These are phyloP conservation scores for Drosophila ananassae DNA, from an alignment of 1,140 invertebrate genomes.

Conservation along the genomic window DNA sequence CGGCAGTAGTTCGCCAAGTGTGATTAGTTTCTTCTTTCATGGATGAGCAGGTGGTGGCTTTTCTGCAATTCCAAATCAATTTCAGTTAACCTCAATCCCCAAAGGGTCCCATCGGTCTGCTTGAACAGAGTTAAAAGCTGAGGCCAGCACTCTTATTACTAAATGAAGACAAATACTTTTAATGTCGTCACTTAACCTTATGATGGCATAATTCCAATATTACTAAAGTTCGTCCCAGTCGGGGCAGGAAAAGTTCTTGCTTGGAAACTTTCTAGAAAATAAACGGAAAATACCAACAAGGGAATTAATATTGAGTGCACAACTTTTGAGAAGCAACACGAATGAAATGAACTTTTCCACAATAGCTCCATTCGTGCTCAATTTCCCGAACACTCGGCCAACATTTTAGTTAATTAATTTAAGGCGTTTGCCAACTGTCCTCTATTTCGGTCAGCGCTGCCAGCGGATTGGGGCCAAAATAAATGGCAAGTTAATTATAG, in stretches of 20 bases:
- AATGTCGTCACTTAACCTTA: neutral
- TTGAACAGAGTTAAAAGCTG: neutral
- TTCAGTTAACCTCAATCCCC: conserved; percentile 8
- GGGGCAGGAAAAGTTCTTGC: neutral
- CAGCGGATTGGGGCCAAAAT: conserved; percentile 26
- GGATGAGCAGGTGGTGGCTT: neutral
- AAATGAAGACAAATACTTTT: neutral
- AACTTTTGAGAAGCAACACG: neutral
- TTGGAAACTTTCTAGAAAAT: neutral
- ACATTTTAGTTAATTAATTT: neutral
- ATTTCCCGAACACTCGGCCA: neutral
- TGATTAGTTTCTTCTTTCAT: conserved; percentile 30
- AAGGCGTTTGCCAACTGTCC: neutral
- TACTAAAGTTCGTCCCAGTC: neutral
- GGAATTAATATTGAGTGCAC: conserved; percentile 1
- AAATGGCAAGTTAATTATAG: conserved; percentile 40
- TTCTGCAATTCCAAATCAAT: conserved; percentile 19
- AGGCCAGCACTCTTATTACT: neutral
- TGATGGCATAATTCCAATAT: conserved; percentile 8
- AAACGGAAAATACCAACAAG: neutral
- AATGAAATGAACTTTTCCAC: neutral
- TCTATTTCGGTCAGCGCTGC: conserved; percentile 25
- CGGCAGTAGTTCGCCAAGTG: conserved; percentile 12
- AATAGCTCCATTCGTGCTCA: neutral
- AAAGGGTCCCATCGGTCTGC: neutral